Percentiles rank a stretch among this genome's conserved stretches.
Conservation (phyloP, 2,797 vertebrate species). For the Potorous gilbertii region DNA sequence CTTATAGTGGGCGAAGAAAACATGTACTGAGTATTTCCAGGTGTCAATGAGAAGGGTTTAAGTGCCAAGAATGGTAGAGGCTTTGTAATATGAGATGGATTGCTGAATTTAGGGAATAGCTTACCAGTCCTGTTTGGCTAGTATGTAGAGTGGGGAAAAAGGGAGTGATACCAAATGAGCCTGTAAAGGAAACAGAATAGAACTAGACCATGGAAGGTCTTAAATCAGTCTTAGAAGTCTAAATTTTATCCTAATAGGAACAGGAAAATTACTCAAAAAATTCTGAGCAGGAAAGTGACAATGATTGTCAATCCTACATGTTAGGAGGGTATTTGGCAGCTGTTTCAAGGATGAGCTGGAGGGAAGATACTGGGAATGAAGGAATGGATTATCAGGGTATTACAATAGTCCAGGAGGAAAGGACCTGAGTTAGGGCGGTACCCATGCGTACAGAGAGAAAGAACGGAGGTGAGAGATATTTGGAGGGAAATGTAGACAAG, state of each 20-base stretch:
- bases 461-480: neutral
- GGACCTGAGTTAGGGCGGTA: neutral
- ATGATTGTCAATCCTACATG: neutral
- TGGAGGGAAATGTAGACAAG: neutral
- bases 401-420: neutral
- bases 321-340: neutral
- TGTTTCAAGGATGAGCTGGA: neutral
- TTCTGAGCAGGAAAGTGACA: neutral
- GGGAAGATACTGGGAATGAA: neutral
- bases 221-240: neutral
- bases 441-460: neutral
- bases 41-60: neutral
- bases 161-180: neutral
- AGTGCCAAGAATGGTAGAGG: neutral
- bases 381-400: neutral
- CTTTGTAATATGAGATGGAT: neutral
- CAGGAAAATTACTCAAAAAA: neutral
- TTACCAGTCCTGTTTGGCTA: neutral
- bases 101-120: neutral
- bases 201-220: neutral
- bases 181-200: neutral
- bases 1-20: neutral
- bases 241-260: neutral
- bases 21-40: neutral
- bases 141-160: neutral